Evolutionary conservation across 2,888 invertebrate genomes (phyloP).

Genomic region (Lepas anatifera): DNA sequence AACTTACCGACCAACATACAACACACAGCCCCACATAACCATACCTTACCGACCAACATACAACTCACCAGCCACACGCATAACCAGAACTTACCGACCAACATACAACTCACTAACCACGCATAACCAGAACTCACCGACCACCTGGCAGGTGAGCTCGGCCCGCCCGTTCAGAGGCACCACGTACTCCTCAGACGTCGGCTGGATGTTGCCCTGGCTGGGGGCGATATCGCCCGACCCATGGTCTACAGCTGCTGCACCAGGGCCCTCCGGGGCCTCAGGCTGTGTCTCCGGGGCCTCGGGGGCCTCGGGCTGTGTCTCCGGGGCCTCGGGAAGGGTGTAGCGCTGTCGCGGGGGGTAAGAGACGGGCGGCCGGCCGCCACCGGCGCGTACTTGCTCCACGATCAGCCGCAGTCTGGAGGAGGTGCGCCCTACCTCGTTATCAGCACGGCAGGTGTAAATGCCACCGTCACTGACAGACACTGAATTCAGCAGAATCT

Average conservation of each 20-base stretch:
- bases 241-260: no score
- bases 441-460: conserved; percentile 57
- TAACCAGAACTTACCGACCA: no score
- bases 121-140: conserved; percentile 34
- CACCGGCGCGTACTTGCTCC: not conserved
- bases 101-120: no score
- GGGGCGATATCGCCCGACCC: not conserved
- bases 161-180: conserved; percentile 46
- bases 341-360: no score
- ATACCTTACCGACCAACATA: no score
- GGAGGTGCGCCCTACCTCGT: conserved; percentile 49
- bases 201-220: not conserved
- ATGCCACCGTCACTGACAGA: conserved; percentile 48
- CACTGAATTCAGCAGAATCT: not conserved
- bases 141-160: conserved; percentile 45
- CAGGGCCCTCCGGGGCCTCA: no score
- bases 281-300: no score
- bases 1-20: no score
- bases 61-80: no score
- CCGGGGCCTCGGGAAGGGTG: no score
- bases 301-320: no score
- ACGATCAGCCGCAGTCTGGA: conserved; percentile 46
- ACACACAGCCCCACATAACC: no score
- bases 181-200: conserved; percentile 29
- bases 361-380: not conserved